Evolutionary conservation across 2,888 invertebrate species (phyloP).

Genomic region (Papilio elwesi): DNA sequence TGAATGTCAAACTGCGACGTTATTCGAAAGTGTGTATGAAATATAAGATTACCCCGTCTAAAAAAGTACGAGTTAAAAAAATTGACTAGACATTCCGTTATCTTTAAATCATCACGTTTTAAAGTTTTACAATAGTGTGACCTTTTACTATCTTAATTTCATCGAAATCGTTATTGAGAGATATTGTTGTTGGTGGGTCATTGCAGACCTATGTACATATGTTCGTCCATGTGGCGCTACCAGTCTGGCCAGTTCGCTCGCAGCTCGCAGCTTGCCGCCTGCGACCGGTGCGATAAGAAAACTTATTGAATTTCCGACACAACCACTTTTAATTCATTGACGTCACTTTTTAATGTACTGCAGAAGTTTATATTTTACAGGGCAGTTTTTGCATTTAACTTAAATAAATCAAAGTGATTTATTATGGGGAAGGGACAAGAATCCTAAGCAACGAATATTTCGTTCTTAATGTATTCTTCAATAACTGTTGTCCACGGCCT

Average conservation of each 20-base stretch:
- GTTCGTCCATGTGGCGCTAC: constrained; percentile 41
- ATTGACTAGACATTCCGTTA: not conserved
- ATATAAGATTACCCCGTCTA: not conserved
- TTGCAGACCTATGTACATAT: constrained; percentile 48
- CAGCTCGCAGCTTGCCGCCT: constrained; percentile 33
- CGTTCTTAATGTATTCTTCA: too few species aligned
- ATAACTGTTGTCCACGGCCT: too few species aligned
- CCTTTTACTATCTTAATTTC: constrained; percentile 8
- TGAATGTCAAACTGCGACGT: too few species aligned
- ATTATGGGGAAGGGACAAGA: not conserved
- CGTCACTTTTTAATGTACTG: constrained; percentile 24
- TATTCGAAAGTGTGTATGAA: not conserved
- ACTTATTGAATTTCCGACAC: constrained; percentile 33
- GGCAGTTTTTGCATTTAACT: not conserved
- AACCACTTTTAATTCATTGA: constrained; percentile 20
- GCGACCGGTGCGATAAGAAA: constrained; percentile 30
- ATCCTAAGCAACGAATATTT: too few species aligned
- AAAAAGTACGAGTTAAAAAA: not conserved
- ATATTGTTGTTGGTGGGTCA: constrained; percentile 51
- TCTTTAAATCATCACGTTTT: not conserved
- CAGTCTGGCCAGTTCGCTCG: constrained; percentile 58
- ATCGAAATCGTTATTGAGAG: constrained; percentile 54
- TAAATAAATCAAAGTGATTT: not conserved
- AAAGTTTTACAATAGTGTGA: too few species aligned
- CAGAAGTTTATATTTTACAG: not conserved